These are phyloP conservation scores for Myotis davidii DNA, from an alignment of 2,113 vertebrate genomes.

Conservation along the genomic window DNA sequence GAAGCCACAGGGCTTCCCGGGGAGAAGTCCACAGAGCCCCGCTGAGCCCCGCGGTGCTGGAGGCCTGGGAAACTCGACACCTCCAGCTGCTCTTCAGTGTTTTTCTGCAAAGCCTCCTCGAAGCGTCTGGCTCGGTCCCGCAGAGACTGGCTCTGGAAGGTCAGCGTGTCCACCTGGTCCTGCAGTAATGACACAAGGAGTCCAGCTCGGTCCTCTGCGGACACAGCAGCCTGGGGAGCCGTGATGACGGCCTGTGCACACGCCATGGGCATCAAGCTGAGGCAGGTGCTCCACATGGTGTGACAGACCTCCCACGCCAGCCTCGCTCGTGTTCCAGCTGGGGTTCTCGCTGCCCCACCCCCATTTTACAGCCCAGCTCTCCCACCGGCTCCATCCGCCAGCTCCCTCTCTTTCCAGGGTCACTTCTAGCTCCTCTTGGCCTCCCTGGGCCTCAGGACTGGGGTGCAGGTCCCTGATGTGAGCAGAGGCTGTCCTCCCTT, in stretches of 20 bases:
- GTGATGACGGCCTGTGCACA: accelerated
- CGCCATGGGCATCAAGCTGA: accelerated
- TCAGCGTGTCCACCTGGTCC: slow-evolving; percentile 98
- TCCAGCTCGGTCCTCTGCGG: neutral
- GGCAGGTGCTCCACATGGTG: neutral
- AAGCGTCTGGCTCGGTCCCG: slow-evolving; percentile 95
- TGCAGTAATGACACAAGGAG: slow-evolving; percentile 67
- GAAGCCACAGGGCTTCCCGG: neutral
- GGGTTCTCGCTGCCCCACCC: accelerated
- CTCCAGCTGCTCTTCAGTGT: slow-evolving; percentile 96
- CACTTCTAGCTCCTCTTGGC: accelerated
- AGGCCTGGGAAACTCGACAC: slow-evolving; percentile 76
- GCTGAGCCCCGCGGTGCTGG: accelerated
- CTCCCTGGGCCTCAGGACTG: neutral
- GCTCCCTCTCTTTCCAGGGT: neutral
- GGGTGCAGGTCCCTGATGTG: accelerated
- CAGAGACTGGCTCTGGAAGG: slow-evolving; percentile 96
- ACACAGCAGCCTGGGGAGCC: neutral
- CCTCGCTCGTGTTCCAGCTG: neutral
- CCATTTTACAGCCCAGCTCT: no score
- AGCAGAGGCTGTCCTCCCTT: neutral
- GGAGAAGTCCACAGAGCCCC: accelerated
- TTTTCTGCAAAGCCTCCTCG: slow-evolving; percentile 95
- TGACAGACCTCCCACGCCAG: no score
- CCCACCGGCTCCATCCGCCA: neutral